Evolutionary conservation across 2,888 invertebrate genomes (phyloP), one percentile per base, ranked within the genome.

Genomic region (Flabesymbios commensalis): DNA sequence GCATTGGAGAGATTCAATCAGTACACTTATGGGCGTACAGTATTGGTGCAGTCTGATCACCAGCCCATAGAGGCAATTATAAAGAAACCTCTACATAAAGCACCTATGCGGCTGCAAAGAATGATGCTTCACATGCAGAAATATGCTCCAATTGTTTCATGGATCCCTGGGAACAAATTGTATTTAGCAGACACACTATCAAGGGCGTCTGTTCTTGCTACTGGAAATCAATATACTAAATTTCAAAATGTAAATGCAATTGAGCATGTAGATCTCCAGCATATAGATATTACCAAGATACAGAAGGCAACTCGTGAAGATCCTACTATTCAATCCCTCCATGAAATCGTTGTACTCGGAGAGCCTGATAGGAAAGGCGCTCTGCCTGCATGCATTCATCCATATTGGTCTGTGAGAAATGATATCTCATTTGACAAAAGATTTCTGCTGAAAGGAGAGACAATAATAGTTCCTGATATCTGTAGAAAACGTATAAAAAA

Each of bases 141-240:
- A 26, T 61, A 62, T 54, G 45, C 61, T 19, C 5, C 39, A 14
- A 29, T 36, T 4, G 28, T 61, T 17, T 47, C 32, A 17, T 52
- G 43, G 36, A 32, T 55, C 22, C 60, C 62, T 32, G 67, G 67
- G 10, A 67, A 59, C 45, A 28, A 54, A 3, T 22, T 68, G 24
- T 41, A 41, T 45, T 41, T 68, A 4, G 68, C 68, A 26, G 53
- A 53, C 24, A 62, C 63, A n/a, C n/a, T n/a, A n/a, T n/a, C n/a
- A n/a, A n/a, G n/a, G n/a, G n/a, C n/a, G n/a, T n/a, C n/a, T n/a
- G n/a, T n/a, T n/a, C n/a, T n/a, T n/a, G n/a, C n/a, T n/a, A n/a
- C n/a, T n/a, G n/a, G n/a, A n/a, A n/a, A n/a, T n/a, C n/a, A n/a
- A n/a, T n/a, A n/a, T n/a, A n/a, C n/a, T n/a, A n/a, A n/a, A n/a